Conservation (phyloP, 2,888 invertebrate species). For the Brassicogethes aeneus region DNA sequence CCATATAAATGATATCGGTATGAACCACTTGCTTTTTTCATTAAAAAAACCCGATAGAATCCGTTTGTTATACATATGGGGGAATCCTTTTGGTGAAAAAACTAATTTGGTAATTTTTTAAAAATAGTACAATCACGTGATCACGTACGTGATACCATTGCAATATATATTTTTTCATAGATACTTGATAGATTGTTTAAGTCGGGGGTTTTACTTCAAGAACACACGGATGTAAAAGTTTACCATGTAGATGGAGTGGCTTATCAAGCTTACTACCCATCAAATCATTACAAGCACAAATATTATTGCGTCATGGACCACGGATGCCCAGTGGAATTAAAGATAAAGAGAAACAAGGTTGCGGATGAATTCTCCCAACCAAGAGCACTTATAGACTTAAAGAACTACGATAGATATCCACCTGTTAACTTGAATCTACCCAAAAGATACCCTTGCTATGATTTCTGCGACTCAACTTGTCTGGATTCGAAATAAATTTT, state of each 20-base stretch:
- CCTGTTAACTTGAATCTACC: constrained; percentile 20
- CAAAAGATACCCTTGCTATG: neutral
- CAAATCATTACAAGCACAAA: constrained; percentile 44
- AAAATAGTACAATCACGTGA: too few species aligned
- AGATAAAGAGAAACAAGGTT: constrained; percentile 31
- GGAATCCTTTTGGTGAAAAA: constrained; percentile 35
- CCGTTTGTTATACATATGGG: constrained; percentile 39
- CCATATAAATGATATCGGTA: constrained; percentile 45
- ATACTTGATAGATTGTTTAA: constrained; percentile 37
- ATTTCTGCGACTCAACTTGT: neutral
- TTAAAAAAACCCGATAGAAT: constrained; percentile 46
- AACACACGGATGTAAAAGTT: constrained; percentile 40
- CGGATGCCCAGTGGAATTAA: constrained; percentile 33
- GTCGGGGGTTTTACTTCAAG: constrained; percentile 37
- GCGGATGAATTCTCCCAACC: constrained; percentile 23
- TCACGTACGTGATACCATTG: neutral
- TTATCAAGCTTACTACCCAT: constrained; percentile 38
- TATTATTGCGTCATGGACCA: constrained; percentile 48
- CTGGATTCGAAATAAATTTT: neutral
- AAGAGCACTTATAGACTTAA: constrained; percentile 25
- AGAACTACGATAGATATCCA: constrained; percentile 30
- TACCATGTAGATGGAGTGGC: constrained; percentile 37
- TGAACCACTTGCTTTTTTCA: constrained; percentile 46
- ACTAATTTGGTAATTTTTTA: constrained; percentile 29
- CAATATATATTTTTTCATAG: constrained; percentile 19